Conservation (phyloP, 1,140 invertebrate genomes). For the Agrypnia vestita region DNA sequence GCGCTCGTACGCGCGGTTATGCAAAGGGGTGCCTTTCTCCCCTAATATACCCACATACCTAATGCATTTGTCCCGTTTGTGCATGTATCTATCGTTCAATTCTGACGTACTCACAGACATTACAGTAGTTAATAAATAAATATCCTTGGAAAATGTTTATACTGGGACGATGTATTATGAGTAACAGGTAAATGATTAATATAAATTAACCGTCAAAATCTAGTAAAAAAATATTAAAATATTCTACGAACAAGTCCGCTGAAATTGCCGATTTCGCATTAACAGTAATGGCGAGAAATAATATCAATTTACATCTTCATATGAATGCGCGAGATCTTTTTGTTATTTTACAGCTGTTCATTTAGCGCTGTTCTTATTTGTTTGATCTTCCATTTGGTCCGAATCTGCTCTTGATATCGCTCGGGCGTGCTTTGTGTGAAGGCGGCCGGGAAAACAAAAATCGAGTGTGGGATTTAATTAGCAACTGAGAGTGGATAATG, state of each 20-base stretch:
- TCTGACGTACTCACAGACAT: no score
- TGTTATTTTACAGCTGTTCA: not conserved
- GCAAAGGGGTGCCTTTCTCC: no score
- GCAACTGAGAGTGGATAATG: slow-evolving; percentile 55
- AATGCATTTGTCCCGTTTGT: no score
- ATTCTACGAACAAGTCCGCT: slow-evolving; percentile 3
- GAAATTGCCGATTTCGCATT: slow-evolving; percentile 15
- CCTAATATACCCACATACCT: no score
- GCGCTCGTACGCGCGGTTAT: no score
- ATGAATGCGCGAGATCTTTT: slow-evolving; percentile 25
- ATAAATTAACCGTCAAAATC: no score
- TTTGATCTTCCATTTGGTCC: slow-evolving; percentile 23
- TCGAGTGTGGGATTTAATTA: slow-evolving; percentile 61
- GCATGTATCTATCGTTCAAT: no score
- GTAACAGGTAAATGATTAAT: no score
- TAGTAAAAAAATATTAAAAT: not conserved
- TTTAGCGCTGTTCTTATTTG: slow-evolving; percentile 27
- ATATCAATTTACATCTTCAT: slow-evolving; percentile 35
- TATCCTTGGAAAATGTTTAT: no score
- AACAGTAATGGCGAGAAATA: not conserved
- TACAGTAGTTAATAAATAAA: no score
- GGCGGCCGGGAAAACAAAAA: slow-evolving; percentile 25
- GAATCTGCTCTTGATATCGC: slow-evolving; percentile 36
- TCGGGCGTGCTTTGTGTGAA: slow-evolving; percentile 43
- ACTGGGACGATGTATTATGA: no score